Base-by-base conservation (phyloP, 2,888 invertebrate genomes). In the Limulus polyphemus region DNA sequence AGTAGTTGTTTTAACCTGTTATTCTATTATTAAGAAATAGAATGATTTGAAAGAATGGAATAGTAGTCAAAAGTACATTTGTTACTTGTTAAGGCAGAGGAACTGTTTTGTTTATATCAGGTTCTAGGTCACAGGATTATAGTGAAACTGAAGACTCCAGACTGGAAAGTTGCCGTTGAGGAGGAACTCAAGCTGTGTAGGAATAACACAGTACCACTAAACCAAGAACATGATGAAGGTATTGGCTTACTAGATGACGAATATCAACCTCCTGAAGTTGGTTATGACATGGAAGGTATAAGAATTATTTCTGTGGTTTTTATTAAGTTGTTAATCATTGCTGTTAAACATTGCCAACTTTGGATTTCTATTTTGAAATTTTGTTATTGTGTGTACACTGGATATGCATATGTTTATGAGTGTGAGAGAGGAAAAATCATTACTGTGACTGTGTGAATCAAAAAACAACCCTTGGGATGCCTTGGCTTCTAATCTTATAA, bases 151-250 rank as follows among this genome's bases (percentile, higher is more conserved):
- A 92, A 90, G 75, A 88, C 91, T 0, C 84, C 86, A 0, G 82
- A 91, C 70, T 97, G 95, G 95, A 81, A 85, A 56, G 83, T 84
- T 47, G 83, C 86, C 70, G 84, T 92, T 10, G 83, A 87, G 72
- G 83, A 86, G 60, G 93, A 94, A 79, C 84, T 94, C 69, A 83
- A 83, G 62, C 78, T 93, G 56, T 91, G 90, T 76, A 83, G 88
- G 46, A 87, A 87, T 70, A 92, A 90, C 72, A 90, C 92, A 11
- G 81, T 89, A 61, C 85, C 92, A 0, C 79, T 94, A 55, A 51
- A 52, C 47, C 56, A 57, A 46, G 56, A 14, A 47, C 17, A 51
- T 14, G 59, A 55, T 47, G 52, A 59, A 47, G 16, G 13, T 52
- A 17, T 54, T n/a, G 32, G 32, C 32, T 7, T 32, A 2, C 32